Base-by-base conservation (phyloP, 2,888 invertebrate genomes). In the Hermaeophaga mercurialis region DNA sequence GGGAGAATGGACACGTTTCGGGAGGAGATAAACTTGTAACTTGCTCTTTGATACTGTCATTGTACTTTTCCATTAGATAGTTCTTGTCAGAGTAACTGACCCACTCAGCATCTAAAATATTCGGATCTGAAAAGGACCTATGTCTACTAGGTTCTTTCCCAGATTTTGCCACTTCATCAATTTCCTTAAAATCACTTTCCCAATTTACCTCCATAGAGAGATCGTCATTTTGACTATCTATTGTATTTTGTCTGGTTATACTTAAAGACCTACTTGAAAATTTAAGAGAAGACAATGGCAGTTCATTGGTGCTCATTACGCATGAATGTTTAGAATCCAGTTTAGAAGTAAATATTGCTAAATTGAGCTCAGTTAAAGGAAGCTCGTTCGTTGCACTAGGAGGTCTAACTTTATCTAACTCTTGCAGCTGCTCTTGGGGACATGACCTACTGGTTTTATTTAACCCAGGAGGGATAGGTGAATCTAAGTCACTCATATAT, bases 351-450 rank as follows among this genome's bases (percentile, higher is more conserved):
- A 77, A 76, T 28, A 76, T 55, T 8, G 75, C 75, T 47, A 78
- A 63, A 67, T 78, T 78, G 22, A 76, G 63, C 65, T 76, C 83
- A 56, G 86, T 86, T 67, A 86, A 75, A 54, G 86, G 86, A 68
- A 87, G 77, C 77, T 87, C 86, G 78, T 86, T 87, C 61, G 85
- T 86, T n/a, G 86, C 82, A 50, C 53, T 61, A 5, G 54, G 22
- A 3, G 54, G 49, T 17, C 28, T 43, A 55, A 48, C 39, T 65
- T 67, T 36, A 56, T 59, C 26, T 62, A 56, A 3, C 60, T 66
- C 56, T 47, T 62, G 15, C 34, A 12, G 4, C 17, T 39, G 31
- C n/a, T 59, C 58, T 14, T 15, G 36, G 2, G 53, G 55, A 7
- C 47, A 45, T 11, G 47, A 52, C 12, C 18, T 52, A 11, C 53